These are phyloP conservation scores for Drosophila tropicalis DNA, from an alignment of 1,140 invertebrate species.

Conservation along the genomic window DNA sequence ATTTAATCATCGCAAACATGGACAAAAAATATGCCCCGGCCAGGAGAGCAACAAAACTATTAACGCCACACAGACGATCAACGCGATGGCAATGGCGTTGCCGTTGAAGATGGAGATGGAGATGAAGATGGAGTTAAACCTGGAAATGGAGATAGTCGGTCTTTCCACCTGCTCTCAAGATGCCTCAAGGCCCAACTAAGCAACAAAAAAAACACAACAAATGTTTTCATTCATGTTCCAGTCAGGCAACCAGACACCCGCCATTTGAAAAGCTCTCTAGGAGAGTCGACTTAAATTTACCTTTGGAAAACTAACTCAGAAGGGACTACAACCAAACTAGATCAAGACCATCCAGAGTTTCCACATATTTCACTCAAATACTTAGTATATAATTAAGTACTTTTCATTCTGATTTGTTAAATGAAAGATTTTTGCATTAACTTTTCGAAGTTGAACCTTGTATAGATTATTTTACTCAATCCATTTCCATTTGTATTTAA, in stretches of 20 bases:
- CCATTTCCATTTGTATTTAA: no score
- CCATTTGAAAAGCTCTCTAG: constrained; percentile 13
- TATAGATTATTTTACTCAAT: no score
- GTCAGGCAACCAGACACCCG: constrained; percentile 15
- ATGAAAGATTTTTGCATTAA: no score
- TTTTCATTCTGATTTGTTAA: no score
- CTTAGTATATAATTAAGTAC: no score
- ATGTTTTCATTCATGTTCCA: constrained; percentile 65
- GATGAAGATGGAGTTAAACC: constrained; percentile 13
- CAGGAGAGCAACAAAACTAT: constrained; percentile 68
- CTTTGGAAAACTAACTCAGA: background rate
- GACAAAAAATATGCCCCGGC: constrained; percentile 57
- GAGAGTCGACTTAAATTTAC: constrained; percentile 28
- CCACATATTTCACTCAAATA: no score
- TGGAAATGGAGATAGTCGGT: constrained; percentile 11
- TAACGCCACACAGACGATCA: constrained; percentile 64
- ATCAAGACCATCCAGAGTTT: no score
- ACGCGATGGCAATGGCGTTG: constrained; percentile 45
- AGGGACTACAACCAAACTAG: no score
- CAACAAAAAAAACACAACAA: constrained; percentile 25
- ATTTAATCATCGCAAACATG: constrained; percentile 76
- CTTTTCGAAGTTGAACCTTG: no score
- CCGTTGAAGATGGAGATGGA: background rate
- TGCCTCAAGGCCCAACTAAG: constrained; percentile 40
- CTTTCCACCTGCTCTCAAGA: constrained; percentile 70